phyloP scores from a whole-genome alignment of 2,113 vertebrate species.

The Hypomesus transpacificus region DNA sequence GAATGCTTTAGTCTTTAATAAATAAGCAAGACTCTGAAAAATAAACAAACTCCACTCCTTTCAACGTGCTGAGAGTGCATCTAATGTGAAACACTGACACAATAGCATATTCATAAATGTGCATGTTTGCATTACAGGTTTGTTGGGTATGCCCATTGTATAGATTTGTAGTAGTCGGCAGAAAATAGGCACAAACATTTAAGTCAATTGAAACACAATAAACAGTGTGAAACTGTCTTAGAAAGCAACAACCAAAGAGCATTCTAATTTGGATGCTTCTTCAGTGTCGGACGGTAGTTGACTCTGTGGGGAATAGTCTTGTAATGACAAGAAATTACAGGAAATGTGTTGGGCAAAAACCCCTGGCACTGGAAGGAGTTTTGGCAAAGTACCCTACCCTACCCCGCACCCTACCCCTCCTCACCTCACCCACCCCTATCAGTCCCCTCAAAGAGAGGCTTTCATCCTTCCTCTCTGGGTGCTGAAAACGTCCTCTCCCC shows the following conservation, averaged over 20 bases:
- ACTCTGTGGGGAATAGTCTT: no score
- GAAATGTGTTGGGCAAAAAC: slow-evolving; percentile 22
- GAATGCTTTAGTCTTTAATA: slow-evolving; percentile 51
- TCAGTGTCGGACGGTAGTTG: no score
- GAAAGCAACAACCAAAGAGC: no score
- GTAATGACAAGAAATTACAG: not conserved
- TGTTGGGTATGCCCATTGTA: no score
- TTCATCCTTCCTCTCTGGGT: slow-evolving; percentile 6
- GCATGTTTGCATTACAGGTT: no score
- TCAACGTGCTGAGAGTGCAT: slow-evolving; percentile 33
- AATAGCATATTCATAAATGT: slow-evolving; percentile 16
- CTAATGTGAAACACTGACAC: slow-evolving; percentile 31
- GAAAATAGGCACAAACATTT: no score
- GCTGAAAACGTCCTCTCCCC: slow-evolving; percentile 6
- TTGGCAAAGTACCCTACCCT: not conserved
- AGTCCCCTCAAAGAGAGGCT: slow-evolving; percentile 12
- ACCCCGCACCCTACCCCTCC: no score
- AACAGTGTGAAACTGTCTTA: no score
- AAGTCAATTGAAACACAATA: no score
- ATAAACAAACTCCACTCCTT: slow-evolving; percentile 51
- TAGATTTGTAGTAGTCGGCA: no score
- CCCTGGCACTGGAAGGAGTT: slow-evolving; percentile 4
- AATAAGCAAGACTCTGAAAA: slow-evolving; percentile 59
- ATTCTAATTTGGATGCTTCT: no score
- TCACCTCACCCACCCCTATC: not conserved